Evolutionary conservation across 2,888 invertebrate species (phyloP).

Genomic region (Molorchus minor): DNA sequence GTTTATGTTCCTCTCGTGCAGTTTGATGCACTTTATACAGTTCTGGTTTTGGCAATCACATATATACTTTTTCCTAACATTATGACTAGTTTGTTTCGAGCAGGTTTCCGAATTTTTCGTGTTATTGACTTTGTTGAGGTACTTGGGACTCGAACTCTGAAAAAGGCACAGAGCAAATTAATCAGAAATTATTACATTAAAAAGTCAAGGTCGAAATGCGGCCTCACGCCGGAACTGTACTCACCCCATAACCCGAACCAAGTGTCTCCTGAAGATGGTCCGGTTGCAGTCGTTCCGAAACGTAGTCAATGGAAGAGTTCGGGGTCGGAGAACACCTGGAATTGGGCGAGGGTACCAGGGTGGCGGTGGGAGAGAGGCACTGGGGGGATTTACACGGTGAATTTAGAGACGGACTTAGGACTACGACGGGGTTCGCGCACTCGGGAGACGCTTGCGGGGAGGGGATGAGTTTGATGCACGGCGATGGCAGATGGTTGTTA

Average conservation of each 20-base stretch:
- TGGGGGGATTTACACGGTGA: conserved; percentile 46
- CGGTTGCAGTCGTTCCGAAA: conserved; percentile 27
- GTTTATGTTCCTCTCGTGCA: conserved; percentile 54
- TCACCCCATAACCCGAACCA: conserved; percentile 30
- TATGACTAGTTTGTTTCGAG: conserved; percentile 60
- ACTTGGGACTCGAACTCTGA: conserved; percentile 43
- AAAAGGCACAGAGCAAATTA: conserved; percentile 22
- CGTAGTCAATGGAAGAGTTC: conserved; percentile 34
- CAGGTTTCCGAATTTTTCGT: conserved; percentile 28
- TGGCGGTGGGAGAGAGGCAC: conserved; percentile 55
- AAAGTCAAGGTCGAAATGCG: background rate
- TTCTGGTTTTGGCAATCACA: conserved; percentile 52
- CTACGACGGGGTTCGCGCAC: conserved; percentile 50
- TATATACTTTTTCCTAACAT: conserved; percentile 38
- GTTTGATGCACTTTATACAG: conserved; percentile 55
- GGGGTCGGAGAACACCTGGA: conserved; percentile 42
- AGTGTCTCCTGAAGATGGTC: conserved; percentile 29
- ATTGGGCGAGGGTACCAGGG: conserved; percentile 54
- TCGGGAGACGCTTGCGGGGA: conserved; percentile 47
- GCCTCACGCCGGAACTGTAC: too few relatives aligned
- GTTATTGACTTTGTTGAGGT: conserved; percentile 45
- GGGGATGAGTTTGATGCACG: conserved; percentile 58
- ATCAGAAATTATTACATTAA: background rate
- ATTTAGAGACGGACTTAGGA: conserved; percentile 54
- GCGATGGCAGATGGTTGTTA: conserved; percentile 46